phyloP scores from a whole-genome alignment of 1,140 invertebrate genomes.

The Helicorthomorpha holstii region DNA sequence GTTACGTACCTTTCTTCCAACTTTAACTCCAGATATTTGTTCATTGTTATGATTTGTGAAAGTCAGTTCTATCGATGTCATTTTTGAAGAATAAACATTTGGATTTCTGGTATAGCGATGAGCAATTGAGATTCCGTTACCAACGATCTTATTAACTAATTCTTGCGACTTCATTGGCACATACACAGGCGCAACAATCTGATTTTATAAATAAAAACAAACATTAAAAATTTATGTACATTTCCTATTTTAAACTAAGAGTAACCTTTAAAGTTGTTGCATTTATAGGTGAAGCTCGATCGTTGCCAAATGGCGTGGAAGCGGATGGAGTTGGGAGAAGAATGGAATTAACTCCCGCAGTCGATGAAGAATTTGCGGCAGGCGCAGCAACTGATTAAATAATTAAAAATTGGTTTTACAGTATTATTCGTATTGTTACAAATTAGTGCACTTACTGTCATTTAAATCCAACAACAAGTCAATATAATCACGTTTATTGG shows the following conservation, averaged over 20 bases:
- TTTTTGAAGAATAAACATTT: slow-evolving; percentile 65
- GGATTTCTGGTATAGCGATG: slow-evolving; percentile 62
- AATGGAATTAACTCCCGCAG: too few relatives aligned
- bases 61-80: slow-evolving; percentile 66
- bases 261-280: too few relatives aligned
- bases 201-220: too few relatives aligned
- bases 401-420: background rate
- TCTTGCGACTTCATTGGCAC: slow-evolving; percentile 44
- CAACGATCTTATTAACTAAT: slow-evolving; percentile 58
- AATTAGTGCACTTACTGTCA: slow-evolving; percentile 19
- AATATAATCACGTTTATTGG: too few relatives aligned
- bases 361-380: too few relatives aligned
- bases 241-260: too few relatives aligned
- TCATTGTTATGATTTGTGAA: slow-evolving; percentile 56
- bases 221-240: too few relatives aligned
- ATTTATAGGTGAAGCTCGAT: background rate
- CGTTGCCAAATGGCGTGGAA: background rate
- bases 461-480: slow-evolving; percentile 70
- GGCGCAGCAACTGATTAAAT: background rate
- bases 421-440: background rate
- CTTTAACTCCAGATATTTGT: slow-evolving; percentile 48
- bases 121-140: slow-evolving; percentile 51
- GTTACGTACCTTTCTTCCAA: slow-evolving; percentile 47
- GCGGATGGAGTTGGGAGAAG: background rate
- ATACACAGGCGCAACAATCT: too few relatives aligned